phyloP scores from a whole-genome alignment of 2,888 invertebrate species.

The Rhingia rostrata region DNA sequence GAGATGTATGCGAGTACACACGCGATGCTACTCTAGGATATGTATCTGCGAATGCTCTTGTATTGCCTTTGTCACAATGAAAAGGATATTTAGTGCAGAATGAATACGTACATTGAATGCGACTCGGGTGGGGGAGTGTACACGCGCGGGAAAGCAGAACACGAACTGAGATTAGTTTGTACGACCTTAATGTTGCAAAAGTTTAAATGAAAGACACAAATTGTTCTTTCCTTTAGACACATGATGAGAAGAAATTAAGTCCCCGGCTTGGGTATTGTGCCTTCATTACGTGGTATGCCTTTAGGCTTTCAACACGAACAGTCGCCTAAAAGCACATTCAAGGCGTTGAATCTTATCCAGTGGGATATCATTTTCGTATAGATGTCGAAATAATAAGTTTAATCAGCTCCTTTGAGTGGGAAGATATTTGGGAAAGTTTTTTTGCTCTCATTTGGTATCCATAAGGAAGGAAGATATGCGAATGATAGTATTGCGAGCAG shows the following conservation, averaged over 20 bases:
- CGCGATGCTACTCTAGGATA: constrained; percentile 16
- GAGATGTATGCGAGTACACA: background rate
- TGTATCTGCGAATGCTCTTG: constrained; percentile 38
- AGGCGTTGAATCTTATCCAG: constrained; percentile 48
- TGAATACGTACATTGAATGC: constrained; percentile 22
- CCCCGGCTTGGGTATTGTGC: constrained; percentile 30
- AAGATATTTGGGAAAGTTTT: constrained; percentile 14
- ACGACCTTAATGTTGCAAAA: constrained; percentile 50
- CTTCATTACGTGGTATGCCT: constrained; percentile 54
- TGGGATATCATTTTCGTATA: constrained; percentile 26
- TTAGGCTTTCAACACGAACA: constrained; percentile 40
- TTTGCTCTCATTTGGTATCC: too few relatives aligned
- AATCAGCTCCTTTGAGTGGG: constrained; percentile 45
- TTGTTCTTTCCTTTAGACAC: constrained; percentile 51
- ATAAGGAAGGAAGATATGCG: too few relatives aligned
- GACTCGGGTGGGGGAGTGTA: background rate
- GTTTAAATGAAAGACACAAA: constrained; percentile 68
- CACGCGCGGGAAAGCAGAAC: constrained; percentile 2
- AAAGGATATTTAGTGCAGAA: constrained; percentile 72
- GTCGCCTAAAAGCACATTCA: constrained; percentile 27
- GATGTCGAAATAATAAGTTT: constrained; percentile 53
- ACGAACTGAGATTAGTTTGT: constrained; percentile 57
- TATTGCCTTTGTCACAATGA: constrained; percentile 61
- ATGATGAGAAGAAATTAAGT: constrained; percentile 28
- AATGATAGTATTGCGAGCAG: too few relatives aligned